Conservation (phyloP, 2,113 vertebrate species). For the Rhombomys opimus region DNA sequence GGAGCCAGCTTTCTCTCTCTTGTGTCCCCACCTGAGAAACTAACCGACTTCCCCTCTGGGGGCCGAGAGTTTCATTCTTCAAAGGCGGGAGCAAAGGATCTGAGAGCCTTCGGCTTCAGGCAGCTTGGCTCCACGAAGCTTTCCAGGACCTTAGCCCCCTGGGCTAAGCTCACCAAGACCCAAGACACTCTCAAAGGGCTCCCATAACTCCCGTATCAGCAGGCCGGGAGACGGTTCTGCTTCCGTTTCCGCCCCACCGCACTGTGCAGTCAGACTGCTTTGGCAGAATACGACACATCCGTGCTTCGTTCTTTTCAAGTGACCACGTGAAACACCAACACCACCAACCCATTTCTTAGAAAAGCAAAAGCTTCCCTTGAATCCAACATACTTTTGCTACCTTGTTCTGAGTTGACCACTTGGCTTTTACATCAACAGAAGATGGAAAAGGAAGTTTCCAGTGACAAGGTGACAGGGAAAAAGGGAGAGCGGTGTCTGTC, state of each 20-base stretch:
- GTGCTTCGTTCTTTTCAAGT: slow-evolving; percentile 86
- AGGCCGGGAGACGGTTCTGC: neutral
- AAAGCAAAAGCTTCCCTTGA: neutral
- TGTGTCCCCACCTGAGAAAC: neutral
- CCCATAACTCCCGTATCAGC: neutral
- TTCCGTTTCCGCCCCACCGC: slow-evolving; percentile 53
- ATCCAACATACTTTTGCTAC: neutral
- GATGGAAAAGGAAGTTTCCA: neutral
- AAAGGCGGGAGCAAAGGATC: neutral
- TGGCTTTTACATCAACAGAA: neutral
- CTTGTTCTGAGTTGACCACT: neutral
- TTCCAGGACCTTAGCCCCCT: neutral
- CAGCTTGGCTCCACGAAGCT: neutral
- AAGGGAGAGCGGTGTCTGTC: neutral
- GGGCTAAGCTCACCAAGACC: neutral
- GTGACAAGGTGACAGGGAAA: neutral
- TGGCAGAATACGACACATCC: slow-evolving; percentile 73
- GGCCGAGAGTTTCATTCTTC: neutral
- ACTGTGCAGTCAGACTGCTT: slow-evolving; percentile 61
- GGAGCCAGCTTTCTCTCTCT: neutral
- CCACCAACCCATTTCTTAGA: neutral
- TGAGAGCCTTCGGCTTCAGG: neutral
- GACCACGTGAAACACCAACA: slow-evolving; percentile 77
- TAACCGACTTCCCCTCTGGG: neutral
- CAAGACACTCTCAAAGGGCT: neutral